These are phyloP conservation scores for Leptarthrus brevirostris DNA, from an alignment of 2,888 invertebrate species.

Conservation along the genomic window DNA sequence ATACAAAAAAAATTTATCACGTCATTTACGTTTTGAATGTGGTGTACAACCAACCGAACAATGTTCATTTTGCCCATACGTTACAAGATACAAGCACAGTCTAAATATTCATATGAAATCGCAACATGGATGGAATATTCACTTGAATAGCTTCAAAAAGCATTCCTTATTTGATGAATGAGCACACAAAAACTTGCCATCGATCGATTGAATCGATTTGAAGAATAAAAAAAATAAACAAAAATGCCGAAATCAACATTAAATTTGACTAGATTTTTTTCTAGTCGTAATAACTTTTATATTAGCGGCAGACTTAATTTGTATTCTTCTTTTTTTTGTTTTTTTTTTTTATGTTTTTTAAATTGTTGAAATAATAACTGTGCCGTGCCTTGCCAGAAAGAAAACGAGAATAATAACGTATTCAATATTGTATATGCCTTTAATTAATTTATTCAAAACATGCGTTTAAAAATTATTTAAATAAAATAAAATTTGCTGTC, in stretches of 20 bases:
- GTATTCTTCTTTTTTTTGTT: not conserved
- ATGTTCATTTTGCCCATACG: conserved; percentile 69
- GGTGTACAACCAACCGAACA: conserved; percentile 71
- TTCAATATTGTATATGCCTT: no score
- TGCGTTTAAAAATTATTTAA: not conserved
- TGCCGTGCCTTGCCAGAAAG: conserved; percentile 1
- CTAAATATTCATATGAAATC: conserved; percentile 68
- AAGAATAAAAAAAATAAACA: conserved; percentile 5
- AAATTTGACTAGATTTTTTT: conserved; percentile 3
- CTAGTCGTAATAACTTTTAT: conserved; percentile 34
- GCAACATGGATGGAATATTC: conserved; percentile 59
- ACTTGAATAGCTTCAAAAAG: not conserved
- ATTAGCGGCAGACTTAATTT: conserved; percentile 34
- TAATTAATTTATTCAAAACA: not conserved
- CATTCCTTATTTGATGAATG: conserved; percentile 2
- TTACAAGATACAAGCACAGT: conserved; percentile 70
- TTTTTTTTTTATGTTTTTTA: not conserved
- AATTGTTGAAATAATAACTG: not conserved
- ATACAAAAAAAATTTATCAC: conserved; percentile 71
- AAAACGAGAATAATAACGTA: not conserved
- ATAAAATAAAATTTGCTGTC: not conserved
- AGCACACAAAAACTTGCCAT: not conserved
- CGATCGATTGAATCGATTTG: conserved; percentile 13
- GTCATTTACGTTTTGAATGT: conserved; percentile 72
- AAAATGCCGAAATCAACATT: not conserved